phyloP scores from a whole-genome alignment of 2,797 vertebrate species.

The Avahi laniger region DNA sequence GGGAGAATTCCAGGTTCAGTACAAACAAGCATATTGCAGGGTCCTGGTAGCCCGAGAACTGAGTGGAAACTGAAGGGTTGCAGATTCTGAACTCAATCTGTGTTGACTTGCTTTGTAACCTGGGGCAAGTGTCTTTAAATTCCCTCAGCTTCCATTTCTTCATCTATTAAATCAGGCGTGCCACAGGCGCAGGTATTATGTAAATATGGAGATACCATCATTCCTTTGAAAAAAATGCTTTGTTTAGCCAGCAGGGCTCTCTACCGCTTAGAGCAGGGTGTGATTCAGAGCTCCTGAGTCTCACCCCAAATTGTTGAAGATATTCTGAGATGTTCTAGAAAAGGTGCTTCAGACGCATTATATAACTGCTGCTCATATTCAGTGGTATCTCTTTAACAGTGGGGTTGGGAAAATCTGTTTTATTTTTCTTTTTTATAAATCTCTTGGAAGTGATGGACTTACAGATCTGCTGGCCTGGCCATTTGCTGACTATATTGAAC shows the following conservation, averaged over 20 bases:
- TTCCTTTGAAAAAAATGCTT: not conserved
- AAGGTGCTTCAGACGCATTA: not conserved
- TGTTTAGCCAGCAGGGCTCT: slow-evolving; percentile 19
- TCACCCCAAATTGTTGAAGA: not conserved
- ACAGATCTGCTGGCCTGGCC: not conserved
- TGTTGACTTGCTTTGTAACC: slow-evolving; percentile 31
- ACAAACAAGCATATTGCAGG: not conserved
- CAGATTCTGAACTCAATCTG: not conserved
- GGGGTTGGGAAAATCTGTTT: not conserved
- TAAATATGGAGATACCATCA: slow-evolving; percentile 37
- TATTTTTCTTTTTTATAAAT: not conserved
- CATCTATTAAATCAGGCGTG: not conserved
- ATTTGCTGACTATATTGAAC: not conserved
- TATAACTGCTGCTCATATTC: not conserved
- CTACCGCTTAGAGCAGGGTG: not conserved
- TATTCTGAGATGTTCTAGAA: not conserved
- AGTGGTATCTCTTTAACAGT: not conserved
- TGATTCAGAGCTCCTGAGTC: not conserved
- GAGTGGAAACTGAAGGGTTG: not conserved
- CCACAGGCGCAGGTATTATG: not conserved
- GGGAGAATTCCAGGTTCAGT: not conserved
- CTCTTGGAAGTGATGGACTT: not conserved
- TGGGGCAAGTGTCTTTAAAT: not conserved
- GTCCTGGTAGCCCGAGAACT: not conserved
- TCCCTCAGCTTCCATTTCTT: slow-evolving; percentile 9